These are phyloP conservation scores for Calycopis cecrops DNA, from an alignment of 1,140 invertebrate genomes.

Conservation along the genomic window DNA sequence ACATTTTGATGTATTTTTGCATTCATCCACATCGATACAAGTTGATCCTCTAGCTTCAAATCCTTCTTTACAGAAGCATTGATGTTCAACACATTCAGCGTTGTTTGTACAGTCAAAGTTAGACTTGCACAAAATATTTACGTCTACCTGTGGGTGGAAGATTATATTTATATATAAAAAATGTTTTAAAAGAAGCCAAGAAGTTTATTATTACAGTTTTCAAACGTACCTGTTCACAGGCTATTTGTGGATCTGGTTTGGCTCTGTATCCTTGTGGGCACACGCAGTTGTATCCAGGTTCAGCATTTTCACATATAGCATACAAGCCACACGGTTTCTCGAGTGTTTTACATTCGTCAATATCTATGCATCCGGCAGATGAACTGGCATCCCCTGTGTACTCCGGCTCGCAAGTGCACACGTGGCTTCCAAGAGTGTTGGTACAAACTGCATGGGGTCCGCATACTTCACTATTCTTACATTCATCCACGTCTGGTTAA, in stretches of 20 bases:
- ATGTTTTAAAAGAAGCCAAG: neutral
- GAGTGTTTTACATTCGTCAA: constrained; percentile 90
- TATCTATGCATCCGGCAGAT: constrained; percentile 84
- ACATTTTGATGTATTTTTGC: constrained; percentile 81
- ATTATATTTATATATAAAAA: constrained; percentile 1
- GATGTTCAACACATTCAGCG: constrained; percentile 90
- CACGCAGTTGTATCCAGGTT: constrained; percentile 90
- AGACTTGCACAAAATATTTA: constrained; percentile 88
- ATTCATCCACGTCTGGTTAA: constrained; percentile 91
- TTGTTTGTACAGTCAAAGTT: constrained; percentile 96
- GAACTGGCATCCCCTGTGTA: constrained; percentile 90
- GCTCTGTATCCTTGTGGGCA: constrained; percentile 92
- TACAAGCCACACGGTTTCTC: constrained; percentile 90
- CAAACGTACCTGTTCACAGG: constrained; percentile 85
- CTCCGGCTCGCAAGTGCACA: constrained; percentile 88
- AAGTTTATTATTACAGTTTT: constrained; percentile 5
- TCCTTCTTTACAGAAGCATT: constrained; percentile 93
- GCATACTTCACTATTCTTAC: constrained; percentile 86
- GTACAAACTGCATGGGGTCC: constrained; percentile 89
- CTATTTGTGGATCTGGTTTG: constrained; percentile 86
- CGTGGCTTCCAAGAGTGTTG: constrained; percentile 90
- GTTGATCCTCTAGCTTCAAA: constrained; percentile 87
- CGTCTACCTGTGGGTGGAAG: constrained; percentile 80
- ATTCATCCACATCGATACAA: constrained; percentile 91
- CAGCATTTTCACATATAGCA: constrained; percentile 91